These are phyloP conservation scores for Tineola bisselliella DNA, from an alignment of 2,888 invertebrate genomes.

Conservation along the genomic window DNA sequence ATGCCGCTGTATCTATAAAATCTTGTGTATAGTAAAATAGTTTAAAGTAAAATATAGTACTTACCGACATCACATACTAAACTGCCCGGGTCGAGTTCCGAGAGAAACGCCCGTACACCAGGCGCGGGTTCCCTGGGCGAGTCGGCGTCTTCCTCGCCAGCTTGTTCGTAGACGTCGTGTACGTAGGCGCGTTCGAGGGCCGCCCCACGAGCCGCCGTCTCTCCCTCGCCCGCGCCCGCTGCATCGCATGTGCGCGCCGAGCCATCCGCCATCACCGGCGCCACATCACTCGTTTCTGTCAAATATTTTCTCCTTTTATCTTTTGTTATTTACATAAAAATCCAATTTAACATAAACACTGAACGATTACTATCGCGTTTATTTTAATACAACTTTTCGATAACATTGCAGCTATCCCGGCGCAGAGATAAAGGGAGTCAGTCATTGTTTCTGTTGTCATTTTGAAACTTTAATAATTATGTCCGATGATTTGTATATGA, in stretches of 20 bases:
- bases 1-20: no score
- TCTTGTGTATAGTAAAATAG: no score
- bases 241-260: constrained; percentile 38
- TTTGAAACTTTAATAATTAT: no score
- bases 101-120: constrained; percentile 85
- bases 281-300: constrained; percentile 45
- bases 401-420: no score
- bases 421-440: no score
- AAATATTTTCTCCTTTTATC: no score
- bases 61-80: constrained; percentile 94
- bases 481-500: no score
- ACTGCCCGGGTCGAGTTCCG: constrained; percentile 89
- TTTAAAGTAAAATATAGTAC: constrained; percentile 30
- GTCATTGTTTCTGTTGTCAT: no score
- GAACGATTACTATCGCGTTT: no score
- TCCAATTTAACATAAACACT: no score
- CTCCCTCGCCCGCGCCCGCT: constrained; percentile 58
- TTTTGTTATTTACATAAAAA: no score
- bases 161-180: constrained; percentile 95
- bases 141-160: constrained; percentile 71
- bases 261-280: constrained; percentile 63
- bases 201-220: constrained; percentile 77
- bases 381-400: no score
- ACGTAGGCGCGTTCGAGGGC: constrained; percentile 90
- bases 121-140: constrained; percentile 55